Base-by-base conservation (phyloP, 2,797 vertebrate genomes). In the Aphelocoma californica region DNA sequence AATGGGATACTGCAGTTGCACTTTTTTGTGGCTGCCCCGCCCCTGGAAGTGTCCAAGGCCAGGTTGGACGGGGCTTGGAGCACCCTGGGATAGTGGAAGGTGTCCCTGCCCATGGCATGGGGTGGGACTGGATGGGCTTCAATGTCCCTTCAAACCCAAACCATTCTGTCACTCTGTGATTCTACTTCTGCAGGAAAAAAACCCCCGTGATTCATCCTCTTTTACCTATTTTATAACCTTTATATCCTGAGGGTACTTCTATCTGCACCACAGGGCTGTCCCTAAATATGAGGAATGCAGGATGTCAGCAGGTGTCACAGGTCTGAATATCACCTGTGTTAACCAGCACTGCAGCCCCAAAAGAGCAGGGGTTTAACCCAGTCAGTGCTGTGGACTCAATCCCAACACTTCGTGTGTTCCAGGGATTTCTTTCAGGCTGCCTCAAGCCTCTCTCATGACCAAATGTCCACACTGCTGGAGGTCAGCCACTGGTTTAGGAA, bases 11-110 rank as follows among this genome's bases (percentile, higher is more conserved):
- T 71, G 38, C 23, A 89, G 24, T 7, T 44, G 36, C 19, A 71
- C 29, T 31, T 40, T 51, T 78, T 64, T 58, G 29, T 18, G 16
- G 51, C 18, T 71, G 51, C 10, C 25, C 12, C 38, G 65, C 34
- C 25, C 13, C n/a, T 65, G 58, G 25, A 1, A 72, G 1, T 28
- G 45, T 4, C 31, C 25, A 24, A 58, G 21, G 24, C n/a, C 36
- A 45, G 44, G n/a, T 0, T 58, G 38, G 57, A 57, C 4, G 3
- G 32, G 24, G 19, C 32, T 70, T 82, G 50, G 29, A 71, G 18
- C 45, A 64, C 0, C 5, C 51, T 65, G 38, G 66, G n/a, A 16
- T 0, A 23, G 58, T 31, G 65, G 26, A 4, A 78, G 21, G 15
- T 71, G 32, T 18, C 38, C 44, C 57, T 44, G 57, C 20, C n/a